Evolutionary conservation across 2,888 invertebrate species (phyloP), one percentile per base, ranked within the genome.

Genomic region (Lepetodrilus schrolli): DNA sequence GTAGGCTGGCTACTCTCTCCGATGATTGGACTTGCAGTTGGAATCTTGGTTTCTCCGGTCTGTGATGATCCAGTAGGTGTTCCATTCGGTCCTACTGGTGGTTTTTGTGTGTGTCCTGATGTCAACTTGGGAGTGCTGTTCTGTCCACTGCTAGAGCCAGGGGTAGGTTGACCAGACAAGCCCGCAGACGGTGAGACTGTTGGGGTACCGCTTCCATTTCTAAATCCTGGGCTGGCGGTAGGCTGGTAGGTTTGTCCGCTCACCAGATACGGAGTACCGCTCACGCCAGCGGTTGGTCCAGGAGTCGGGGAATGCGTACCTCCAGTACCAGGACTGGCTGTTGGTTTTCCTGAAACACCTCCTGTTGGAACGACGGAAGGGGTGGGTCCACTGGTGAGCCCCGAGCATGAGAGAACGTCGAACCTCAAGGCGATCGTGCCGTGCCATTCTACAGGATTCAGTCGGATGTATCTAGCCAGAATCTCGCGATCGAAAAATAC

Each of bases 401-500:
- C 72, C 13, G 49, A 30, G 58, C 87, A 87, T 0, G 81, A 80
- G 5, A 87, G 75, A 2, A 86, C 72, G 38, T 87, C 86, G 76
- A 86, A 77, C 68, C 87, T 48, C 26, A 87, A 65, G 1, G 85
- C 85, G 58, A 85, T 82, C 34, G 69, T 77, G 13, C 73, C 72
- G 43, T 83, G 70, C 83, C 84, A 87, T 37, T 80, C 78, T n/a
- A 79, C 50, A 1, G 87, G 87, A 17, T 83, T 72, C 5, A 87
- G 80, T 26, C 85, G 74, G 4, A 87, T 80, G 76, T 72, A 83
- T 4, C 78, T 74, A 1, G 84, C 82, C n/a, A 75, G 74, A 17
- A 87, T 77, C 70, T 83, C 83, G 51, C 80, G 73, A 72, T 82
- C 83, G 70, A 87, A 83, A 68, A 81, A 74, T 4, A 47, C 51